These are phyloP conservation scores for Litoditis marina DNA, from an alignment of 2,888 invertebrate species.

Conservation along the genomic window DNA sequence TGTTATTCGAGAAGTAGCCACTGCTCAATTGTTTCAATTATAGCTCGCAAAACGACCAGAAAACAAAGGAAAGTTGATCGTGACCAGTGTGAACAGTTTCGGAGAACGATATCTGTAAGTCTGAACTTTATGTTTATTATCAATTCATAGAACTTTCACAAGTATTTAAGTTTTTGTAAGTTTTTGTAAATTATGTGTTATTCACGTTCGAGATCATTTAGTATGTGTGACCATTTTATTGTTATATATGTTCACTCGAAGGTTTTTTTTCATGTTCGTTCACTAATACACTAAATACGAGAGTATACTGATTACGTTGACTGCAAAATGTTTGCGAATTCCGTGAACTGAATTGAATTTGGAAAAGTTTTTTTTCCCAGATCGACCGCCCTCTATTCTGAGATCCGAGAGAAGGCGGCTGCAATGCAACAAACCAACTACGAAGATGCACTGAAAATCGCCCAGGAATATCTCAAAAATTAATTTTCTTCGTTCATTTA, in stretches of 20 bases:
- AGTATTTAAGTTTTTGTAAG: too few relatives aligned
- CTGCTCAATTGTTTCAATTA: conserved; percentile 8
- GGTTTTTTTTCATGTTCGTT: too few relatives aligned
- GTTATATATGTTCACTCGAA: too few relatives aligned
- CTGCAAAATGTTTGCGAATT: too few relatives aligned
- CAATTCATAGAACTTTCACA: too few relatives aligned
- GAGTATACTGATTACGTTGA: background rate
- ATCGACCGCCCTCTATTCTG: conserved; percentile 46
- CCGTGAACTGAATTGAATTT: too few relatives aligned
- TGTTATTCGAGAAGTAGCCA: background rate
- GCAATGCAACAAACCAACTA: conserved; percentile 26
- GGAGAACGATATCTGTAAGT: conserved; percentile 54
- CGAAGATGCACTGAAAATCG: conserved; percentile 32
- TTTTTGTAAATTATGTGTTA: too few relatives aligned
- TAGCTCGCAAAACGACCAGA: conserved; percentile 53
- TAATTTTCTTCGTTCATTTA: too few relatives aligned
- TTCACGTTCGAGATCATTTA: too few relatives aligned
- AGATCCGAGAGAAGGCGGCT: conserved; percentile 39
- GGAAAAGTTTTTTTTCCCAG: conserved; percentile 21
- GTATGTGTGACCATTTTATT: too few relatives aligned
- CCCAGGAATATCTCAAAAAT: conserved; percentile 25
- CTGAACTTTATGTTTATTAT: too few relatives aligned
- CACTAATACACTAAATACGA: too few relatives aligned
- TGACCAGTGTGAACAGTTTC: conserved; percentile 52
- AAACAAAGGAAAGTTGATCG: conserved; percentile 55